phyloP scores from a whole-genome alignment of 2,113 vertebrate genomes.

The Aegotheles bennettii region DNA sequence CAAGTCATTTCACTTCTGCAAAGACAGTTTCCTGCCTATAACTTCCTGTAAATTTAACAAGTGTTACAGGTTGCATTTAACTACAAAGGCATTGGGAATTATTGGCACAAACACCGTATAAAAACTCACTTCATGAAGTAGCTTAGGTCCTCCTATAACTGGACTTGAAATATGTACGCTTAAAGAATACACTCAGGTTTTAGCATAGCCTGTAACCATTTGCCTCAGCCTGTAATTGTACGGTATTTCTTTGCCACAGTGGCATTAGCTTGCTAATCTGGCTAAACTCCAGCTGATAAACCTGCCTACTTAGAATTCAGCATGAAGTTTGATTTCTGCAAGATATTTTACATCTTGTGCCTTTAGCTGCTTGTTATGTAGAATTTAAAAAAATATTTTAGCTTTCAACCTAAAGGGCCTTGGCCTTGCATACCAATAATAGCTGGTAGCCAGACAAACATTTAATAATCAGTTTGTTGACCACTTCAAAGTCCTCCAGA shows the following conservation, averaged over 20 bases:
- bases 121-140: background rate
- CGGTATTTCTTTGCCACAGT: background rate
- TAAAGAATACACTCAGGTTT: background rate
- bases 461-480: slow-evolving; percentile 13
- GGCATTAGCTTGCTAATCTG: background rate
- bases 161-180: background rate
- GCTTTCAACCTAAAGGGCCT: background rate
- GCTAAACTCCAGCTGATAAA: background rate
- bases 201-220: background rate
- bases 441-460: background rate
- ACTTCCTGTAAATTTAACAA: background rate
- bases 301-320: background rate
- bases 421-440: background rate
- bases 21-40: background rate
- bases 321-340: background rate
- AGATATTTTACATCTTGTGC: background rate
- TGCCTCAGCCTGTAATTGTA: background rate
- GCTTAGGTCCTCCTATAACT: background rate
- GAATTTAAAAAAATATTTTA: background rate
- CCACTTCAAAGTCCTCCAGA: background rate
- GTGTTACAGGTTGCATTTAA: background rate
- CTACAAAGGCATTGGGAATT: background rate
- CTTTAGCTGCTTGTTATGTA: background rate
- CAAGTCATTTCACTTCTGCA: background rate
- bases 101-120: background rate